A percentile compares a stretch with the other conserved stretches of the same genome.
Conservation (phyloP, 2,113 vertebrate species). For the Scopus umbretta region DNA sequence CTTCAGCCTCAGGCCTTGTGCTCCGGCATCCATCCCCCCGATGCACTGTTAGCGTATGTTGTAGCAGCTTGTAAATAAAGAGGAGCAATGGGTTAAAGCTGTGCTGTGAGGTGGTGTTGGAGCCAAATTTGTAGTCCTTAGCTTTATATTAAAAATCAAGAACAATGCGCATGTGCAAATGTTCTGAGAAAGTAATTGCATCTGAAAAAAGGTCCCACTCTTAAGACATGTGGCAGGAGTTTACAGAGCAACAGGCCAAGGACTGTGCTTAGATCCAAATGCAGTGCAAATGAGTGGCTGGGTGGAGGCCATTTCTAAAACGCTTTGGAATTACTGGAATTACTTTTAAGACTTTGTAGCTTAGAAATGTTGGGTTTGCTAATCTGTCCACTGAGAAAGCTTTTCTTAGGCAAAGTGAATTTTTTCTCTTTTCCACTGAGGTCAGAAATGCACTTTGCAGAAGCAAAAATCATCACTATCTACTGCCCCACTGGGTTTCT, state of each 20-base stretch:
- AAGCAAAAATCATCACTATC: neutral
- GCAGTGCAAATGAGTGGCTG: neutral
- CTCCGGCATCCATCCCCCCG: neutral
- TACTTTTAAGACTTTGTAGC: neutral
- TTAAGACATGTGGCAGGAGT: neutral
- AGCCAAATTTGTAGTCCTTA: neutral
- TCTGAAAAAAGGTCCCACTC: neutral
- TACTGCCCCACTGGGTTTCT: neutral
- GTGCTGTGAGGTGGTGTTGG: neutral
- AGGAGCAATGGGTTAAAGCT: neutral
- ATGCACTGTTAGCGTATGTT: accelerated
- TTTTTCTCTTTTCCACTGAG: neutral
- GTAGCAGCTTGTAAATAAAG: neutral
- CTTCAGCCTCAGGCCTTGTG: accelerated
- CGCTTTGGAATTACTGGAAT: neutral
- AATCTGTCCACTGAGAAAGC: neutral
- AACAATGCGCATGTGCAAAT: neutral
- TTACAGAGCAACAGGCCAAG: neutral
- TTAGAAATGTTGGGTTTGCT: neutral
- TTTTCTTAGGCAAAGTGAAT: neutral
- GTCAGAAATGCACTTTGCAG: neutral
- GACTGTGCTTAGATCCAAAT: neutral
- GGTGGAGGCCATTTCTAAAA: neutral
- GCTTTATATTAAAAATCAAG: neutral
- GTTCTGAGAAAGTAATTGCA: neutral